Base-by-base conservation (phyloP, 2,797 vertebrate species). In the Pangasius djambal region DNA sequence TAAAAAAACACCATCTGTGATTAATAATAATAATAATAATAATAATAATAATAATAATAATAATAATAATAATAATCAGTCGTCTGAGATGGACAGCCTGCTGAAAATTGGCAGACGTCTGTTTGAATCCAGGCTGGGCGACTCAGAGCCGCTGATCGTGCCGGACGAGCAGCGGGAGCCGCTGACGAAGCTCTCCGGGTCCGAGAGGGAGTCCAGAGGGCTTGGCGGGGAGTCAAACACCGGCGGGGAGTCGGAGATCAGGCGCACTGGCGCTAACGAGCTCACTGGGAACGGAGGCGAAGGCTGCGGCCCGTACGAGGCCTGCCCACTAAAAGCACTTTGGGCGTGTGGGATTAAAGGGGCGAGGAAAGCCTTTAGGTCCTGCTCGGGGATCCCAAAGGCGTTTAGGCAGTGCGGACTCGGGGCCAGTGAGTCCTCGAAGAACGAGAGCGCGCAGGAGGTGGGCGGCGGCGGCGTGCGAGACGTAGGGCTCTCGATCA, bases 81-180 rank as follows among this genome's bases (percentile, higher is more conserved):
- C 98, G 93, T 99, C 98, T 83, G 98, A 98, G 95, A 99, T 97
- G 93, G 98, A 99, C 92, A 99, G 98, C 95, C 98, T 97, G 97
- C 98, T 99, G 96, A 99, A 99, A 95, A 99, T 99, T 92, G 98
- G 98, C 95, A 98, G 96, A 91, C 98, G 97, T 88, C 97, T 96
- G 89, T 97, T 97, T 2, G 97, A 97, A 94, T 99, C 98, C 94
- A 98, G 96, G 95, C 97, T 96, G 88, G 98, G 98, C 3, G 98
- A 99, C 95, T 99, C 98, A 3, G 98, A 99, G 92, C 98, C 98
- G 89, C 98, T 99, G 94, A 99, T 97, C 92, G 97, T 98, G 93
- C 98, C 98, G 1, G 98, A 98, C 87, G 96, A 97, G 95, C 97
- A 98, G 92, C 98, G 96, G 87, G 98, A 99, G 93, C 98, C 98